These are phyloP conservation scores for Metridium senile DNA, from an alignment of 92 coral and sea anemone genomes.

Conservation along the genomic window DNA sequence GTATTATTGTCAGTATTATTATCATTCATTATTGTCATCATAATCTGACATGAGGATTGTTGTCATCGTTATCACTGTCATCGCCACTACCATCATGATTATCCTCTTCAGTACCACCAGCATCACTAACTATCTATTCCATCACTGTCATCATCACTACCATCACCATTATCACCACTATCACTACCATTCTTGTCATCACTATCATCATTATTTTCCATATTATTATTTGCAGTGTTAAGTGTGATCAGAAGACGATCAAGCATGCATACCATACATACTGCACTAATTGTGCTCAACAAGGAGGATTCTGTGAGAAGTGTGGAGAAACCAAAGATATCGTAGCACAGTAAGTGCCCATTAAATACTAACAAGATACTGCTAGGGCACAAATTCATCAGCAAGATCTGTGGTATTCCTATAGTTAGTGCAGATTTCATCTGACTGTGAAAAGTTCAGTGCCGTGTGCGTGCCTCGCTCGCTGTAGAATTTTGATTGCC, in stretches of 20 bases:
- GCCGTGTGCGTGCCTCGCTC: too few species aligned
- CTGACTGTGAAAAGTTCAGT: too few species aligned
- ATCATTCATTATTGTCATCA: too few species aligned
- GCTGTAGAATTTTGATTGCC: too few species aligned
- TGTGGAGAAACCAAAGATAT: slow-evolving; percentile 75
- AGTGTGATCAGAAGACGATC: slow-evolving; percentile 81
- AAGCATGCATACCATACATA: slow-evolving; percentile 90
- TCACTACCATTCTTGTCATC: neutral
- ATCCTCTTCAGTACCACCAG: neutral
- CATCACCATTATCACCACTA: neutral
- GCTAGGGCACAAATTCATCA: too few species aligned
- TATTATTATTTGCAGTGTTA: slow-evolving; percentile 59
- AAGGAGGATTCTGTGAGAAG: slow-evolving; percentile 83
- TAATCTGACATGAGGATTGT: too few species aligned
- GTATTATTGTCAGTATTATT: too few species aligned
- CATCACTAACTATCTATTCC: too few species aligned
- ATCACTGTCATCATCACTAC: neutral
- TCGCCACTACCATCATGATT: neutral
- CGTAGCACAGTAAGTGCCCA: slow-evolving; percentile 67
- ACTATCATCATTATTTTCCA: neutral
- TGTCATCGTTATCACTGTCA: neutral
- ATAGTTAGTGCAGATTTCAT: too few species aligned
- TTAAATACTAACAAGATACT: neutral
- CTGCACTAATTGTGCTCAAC: slow-evolving; percentile 80
- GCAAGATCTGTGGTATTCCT: too few species aligned